Base-by-base conservation (phyloP, 2,113 vertebrate species). In the Anser brachyrhynchus region DNA sequence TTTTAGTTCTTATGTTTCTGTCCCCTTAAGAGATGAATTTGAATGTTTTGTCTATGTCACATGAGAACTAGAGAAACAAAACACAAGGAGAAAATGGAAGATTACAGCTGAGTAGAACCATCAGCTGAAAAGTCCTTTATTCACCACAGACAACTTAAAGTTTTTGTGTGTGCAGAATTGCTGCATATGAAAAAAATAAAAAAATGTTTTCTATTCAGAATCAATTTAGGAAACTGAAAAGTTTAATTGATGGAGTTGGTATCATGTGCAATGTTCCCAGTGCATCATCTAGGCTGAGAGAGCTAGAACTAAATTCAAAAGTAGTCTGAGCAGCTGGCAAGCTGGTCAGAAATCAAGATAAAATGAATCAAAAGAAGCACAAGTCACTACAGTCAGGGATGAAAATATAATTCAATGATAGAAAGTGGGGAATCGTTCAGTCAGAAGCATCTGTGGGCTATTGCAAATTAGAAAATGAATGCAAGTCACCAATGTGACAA, bases 211-310 rank as follows among this genome's bases (percentile, higher is more conserved):
- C 18, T 51, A 21, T 66, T 41, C 74, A 87, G 66, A 76, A 91
- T 74, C 14, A 9, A 5, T 52, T 87, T 85, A 35, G 22, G 73
- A 84, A 72, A 75, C 74, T 46, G 35, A 65, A 33, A 66, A 39
- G 13, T 81, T 84, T 81, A 70, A 74, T 84, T 90, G 59, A 51
- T 78, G 57, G 37, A 74, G 46, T 59, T 57, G 43, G 28, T 41
- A 17, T 75, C 33, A 81, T 84, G 43, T 93, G 87, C 57, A 78
- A 91, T 61, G 39, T 95, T 95, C 94, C 81, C 71, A 92, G 87
- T 31, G 41, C 29, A 39, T 89, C 73, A 78, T 59, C 52, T 70
- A 82, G 54, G 43, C 89, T 69, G 84, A 79, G 81, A 18, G 70
- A 78, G 55, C 76, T 84, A 84, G 54, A 92, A 84, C 26, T 78